A percentile compares a stretch with the other conserved stretches of the same genome.
Evolutionary conservation across 2,113 vertebrate species (phyloP).

Genomic region (Rostratula benghalensis): DNA sequence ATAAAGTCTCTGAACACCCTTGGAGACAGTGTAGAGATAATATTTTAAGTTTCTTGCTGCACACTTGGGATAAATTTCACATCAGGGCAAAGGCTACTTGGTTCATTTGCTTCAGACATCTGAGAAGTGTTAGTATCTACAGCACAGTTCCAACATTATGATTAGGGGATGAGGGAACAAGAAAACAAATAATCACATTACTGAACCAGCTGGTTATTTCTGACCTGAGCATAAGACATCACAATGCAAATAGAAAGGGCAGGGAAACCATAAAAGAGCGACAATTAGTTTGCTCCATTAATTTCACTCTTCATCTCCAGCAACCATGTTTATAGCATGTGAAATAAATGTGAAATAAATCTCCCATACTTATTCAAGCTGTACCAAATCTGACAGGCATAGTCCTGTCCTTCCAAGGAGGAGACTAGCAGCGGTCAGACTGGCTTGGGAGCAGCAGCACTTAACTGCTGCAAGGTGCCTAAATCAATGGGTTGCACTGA

Average conservation of each 20-base stretch:
- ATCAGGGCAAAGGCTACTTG: neutral
- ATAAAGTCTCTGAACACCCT: neutral
- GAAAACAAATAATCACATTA: neutral
- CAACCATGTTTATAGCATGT: neutral
- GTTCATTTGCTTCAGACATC: neutral
- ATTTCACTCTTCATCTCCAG: neutral
- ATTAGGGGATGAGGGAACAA: neutral
- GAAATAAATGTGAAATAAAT: neutral
- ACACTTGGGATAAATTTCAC: neutral
- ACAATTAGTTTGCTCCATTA: neutral
- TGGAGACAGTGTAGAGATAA: neutral
- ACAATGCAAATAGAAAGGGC: neutral
- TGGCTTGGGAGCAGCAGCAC: neutral
- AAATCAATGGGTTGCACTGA: neutral
- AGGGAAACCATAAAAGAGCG: neutral
- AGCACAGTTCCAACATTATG: neutral
- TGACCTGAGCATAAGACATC: neutral
- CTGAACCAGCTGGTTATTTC: neutral
- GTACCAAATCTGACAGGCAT: neutral
- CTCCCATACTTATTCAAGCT: neutral
- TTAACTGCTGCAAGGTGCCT: neutral
- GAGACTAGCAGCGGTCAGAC: neutral
- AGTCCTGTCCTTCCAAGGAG: neutral
- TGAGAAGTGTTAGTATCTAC: neutral
- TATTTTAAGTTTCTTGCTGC: neutral